Evolutionary conservation across 2,113 vertebrate genomes (phyloP).

Genomic region (Rhinopomastus cyanomelas): DNA sequence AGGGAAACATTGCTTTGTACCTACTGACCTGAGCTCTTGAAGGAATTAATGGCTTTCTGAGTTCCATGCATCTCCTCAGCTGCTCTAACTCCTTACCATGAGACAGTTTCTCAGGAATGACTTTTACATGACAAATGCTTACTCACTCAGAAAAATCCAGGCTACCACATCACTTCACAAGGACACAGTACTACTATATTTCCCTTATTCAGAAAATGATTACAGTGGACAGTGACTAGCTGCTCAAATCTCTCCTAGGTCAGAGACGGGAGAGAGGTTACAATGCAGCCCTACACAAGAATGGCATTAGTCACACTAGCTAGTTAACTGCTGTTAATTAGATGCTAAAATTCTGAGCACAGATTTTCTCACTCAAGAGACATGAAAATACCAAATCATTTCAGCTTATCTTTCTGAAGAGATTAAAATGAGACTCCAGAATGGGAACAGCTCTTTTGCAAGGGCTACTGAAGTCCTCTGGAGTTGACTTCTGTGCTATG

Average conservation of each 20-base stretch:
- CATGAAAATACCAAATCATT: neutral
- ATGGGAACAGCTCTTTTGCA: neutral
- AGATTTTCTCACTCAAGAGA: neutral
- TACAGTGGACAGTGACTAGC: neutral
- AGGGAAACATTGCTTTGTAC: neutral
- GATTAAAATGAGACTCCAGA: neutral
- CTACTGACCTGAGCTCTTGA: neutral
- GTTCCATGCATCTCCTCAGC: neutral
- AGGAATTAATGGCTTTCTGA: neutral
- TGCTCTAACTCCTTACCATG: neutral
- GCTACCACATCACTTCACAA: neutral
- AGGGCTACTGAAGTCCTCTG: neutral
- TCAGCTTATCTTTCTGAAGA: neutral
- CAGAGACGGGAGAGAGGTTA: neutral
- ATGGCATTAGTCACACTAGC: neutral
- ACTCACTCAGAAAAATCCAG: neutral
- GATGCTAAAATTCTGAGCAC: neutral
- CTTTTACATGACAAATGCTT: neutral
- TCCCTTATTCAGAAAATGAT: neutral
- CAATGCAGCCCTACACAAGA: neutral
- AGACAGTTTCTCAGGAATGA: neutral
- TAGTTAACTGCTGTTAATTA: neutral
- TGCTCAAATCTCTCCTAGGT: neutral
- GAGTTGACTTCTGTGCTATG: neutral
- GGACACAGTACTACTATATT: neutral